Evolutionary conservation across 2,797 vertebrate species (phyloP).

Genomic region (Babyrousa celebensis): DNA sequence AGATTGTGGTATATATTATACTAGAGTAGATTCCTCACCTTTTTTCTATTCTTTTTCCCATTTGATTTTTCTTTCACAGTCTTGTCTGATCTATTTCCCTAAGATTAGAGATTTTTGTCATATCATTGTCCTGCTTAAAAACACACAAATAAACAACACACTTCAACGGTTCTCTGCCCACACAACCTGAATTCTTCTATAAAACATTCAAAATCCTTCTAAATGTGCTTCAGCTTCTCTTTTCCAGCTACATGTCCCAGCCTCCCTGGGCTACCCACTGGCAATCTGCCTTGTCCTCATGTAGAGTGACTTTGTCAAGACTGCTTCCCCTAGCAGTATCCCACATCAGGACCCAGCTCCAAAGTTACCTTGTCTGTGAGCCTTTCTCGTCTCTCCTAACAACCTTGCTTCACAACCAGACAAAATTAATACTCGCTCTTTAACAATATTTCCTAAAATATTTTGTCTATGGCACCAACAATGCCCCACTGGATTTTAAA

Average conservation of each 20-base stretch:
- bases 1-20: not conserved
- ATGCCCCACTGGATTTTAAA: slow-evolving; percentile 12
- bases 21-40: not conserved
- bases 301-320: not conserved
- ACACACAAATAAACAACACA: slow-evolving; percentile 30
- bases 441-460: not conserved
- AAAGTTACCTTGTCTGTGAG: not conserved
- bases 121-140: slow-evolving; percentile 44
- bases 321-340: not conserved
- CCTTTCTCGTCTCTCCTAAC: not conserved
- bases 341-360: not conserved
- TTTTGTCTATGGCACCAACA: slow-evolving; percentile 39
- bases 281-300: not conserved
- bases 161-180: not conserved
- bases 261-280: not conserved
- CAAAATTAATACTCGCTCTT: slow-evolving; percentile 3
- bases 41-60: not conserved
- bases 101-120: not conserved
- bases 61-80: not conserved
- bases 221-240: slow-evolving; percentile 19
- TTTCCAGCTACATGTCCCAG: not conserved
- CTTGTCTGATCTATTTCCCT: slow-evolving; percentile 19
- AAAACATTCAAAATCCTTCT: slow-evolving; percentile 16
- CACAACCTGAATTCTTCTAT: slow-evolving; percentile 52
- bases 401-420: not conserved